phyloP scores from a whole-genome alignment of 2,113 vertebrate genomes.

The Urocynchramus pylzowi region DNA sequence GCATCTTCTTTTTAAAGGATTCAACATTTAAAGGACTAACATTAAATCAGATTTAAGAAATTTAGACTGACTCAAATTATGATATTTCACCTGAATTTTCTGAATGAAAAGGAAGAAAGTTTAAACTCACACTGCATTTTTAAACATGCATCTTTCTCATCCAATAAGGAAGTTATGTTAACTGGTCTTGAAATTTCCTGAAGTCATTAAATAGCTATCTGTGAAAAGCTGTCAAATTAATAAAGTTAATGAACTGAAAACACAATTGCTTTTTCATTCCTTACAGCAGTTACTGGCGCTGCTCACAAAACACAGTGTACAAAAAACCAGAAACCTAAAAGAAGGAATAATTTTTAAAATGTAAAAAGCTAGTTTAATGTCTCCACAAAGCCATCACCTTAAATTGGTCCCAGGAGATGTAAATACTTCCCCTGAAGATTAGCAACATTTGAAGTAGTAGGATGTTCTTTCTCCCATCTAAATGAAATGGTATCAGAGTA shows the following conservation, averaged over 20 bases:
- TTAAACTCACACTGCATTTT: background rate
- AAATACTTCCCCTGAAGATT: background rate
- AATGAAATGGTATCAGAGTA: background rate
- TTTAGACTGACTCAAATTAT: background rate
- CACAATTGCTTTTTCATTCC: background rate
- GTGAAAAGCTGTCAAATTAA: background rate
- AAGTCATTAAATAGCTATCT: background rate
- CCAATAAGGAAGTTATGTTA: background rate
- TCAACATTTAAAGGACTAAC: background rate
- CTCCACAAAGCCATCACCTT: background rate
- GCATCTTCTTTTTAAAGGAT: background rate
- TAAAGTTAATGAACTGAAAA: constrained; percentile 10
- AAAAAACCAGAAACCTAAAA: background rate
- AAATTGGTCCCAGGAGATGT: background rate
- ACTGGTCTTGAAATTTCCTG: background rate
- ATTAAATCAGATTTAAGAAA: background rate
- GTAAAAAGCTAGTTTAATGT: background rate
- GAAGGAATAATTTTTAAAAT: background rate
- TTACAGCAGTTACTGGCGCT: background rate
- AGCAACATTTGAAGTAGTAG: background rate
- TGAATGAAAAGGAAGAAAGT: background rate
- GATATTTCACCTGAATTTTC: background rate
- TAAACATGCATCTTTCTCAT: background rate
- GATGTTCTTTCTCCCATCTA: background rate
- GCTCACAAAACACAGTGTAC: background rate